A percentile compares a stretch with the other conserved stretches of the same genome.
phyloP scores from a whole-genome alignment of 2,797 vertebrate genomes.

The Lacerta bilineata region DNA sequence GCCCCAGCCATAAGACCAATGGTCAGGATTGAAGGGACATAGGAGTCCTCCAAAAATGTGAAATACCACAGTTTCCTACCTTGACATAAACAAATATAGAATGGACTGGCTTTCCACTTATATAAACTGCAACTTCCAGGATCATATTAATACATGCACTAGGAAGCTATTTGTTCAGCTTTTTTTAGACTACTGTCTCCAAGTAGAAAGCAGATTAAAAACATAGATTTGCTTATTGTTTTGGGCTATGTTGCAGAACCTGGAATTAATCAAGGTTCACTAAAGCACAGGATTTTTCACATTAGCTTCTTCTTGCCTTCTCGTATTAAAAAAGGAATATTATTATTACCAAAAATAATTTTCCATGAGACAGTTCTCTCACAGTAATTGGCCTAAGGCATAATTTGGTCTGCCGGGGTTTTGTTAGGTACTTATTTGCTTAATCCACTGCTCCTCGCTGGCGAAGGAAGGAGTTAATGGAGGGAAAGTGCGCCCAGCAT shows the following conservation, averaged over 20 bases:
- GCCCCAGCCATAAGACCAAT: background rate
- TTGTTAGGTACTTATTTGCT: background rate
- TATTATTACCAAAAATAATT: background rate
- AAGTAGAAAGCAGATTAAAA: background rate
- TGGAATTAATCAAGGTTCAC: background rate
- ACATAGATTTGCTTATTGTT: background rate
- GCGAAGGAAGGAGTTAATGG: background rate
- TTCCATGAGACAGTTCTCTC: background rate
- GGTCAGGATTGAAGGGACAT: too few species aligned
- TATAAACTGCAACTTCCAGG: background rate
- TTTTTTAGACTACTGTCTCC: background rate
- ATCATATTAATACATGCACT: background rate
- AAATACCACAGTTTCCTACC: too few species aligned
- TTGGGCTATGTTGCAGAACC: background rate
- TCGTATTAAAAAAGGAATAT: background rate
- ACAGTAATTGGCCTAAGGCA: background rate
- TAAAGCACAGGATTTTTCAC: background rate
- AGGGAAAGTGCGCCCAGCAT: background rate
- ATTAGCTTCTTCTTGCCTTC: background rate
- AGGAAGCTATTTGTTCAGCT: background rate
- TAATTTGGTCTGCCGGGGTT: background rate
- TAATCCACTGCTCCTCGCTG: background rate
- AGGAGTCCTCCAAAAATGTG: too few species aligned
- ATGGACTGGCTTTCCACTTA: background rate
- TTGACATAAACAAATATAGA: background rate